Conservation (phyloP, 1,140 invertebrate species). For the Drosophila lacteicornis region DNA sequence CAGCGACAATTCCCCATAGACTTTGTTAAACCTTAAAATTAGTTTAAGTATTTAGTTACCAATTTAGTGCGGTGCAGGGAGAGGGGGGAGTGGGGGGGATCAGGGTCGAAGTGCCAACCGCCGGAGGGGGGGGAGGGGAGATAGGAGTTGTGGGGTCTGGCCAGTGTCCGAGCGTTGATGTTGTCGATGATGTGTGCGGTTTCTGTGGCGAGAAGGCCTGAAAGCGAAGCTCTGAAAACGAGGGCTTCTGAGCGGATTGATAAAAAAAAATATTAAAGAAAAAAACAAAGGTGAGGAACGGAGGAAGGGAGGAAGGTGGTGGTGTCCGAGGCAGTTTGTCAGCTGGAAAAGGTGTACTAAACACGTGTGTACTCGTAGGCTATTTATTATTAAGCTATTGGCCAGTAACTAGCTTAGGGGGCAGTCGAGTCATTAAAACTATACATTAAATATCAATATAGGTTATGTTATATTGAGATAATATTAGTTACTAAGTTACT, state of each 20-base stretch:
- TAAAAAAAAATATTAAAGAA: no score
- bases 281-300: no score
- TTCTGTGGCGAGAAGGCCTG: slow-evolving; percentile 35
- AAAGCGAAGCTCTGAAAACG: neutral
- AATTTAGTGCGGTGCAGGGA: slow-evolving; percentile 57
- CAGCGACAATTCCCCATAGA: slow-evolving; percentile 69
- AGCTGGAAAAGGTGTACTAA: slow-evolving; percentile 3
- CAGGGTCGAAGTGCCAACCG: slow-evolving; percentile 37
- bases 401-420: neutral
- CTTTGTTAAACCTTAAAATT: slow-evolving; percentile 83
- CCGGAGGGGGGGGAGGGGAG: neutral
- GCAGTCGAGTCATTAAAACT: neutral
- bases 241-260: slow-evolving; percentile 14
- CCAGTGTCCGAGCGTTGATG: slow-evolving; percentile 36
- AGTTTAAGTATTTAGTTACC: slow-evolving; percentile 84
- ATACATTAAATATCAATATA: no score
- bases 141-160: slow-evolving; percentile 1
- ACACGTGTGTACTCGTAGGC: no score
- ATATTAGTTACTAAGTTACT: no score
- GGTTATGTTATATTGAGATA: fast-evolving
- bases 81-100: slow-evolving; percentile 4
- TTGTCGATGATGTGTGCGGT: slow-evolving; percentile 50
- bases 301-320: no score
- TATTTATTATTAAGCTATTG: neutral
- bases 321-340: neutral